Evolutionary conservation across 2,113 vertebrate species (phyloP).

Genomic region (Tamias sibiricus): DNA sequence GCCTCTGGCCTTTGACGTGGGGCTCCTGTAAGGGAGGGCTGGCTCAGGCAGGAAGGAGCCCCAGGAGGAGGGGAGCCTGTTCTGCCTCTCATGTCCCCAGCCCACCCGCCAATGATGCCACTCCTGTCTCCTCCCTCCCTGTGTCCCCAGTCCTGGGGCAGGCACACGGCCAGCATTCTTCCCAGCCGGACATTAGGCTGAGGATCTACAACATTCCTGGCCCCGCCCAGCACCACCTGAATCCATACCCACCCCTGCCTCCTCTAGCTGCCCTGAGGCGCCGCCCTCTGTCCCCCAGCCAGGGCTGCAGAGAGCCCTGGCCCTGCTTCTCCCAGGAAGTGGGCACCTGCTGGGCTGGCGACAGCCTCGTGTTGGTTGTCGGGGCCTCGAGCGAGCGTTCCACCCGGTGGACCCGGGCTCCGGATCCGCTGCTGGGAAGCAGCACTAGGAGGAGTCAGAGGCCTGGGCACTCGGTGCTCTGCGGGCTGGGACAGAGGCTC

Average conservation of each 20-base stretch:
- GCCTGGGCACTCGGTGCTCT: not conserved
- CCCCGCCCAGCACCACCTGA: accelerated
- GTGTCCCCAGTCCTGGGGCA: accelerated
- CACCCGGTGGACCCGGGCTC: no score
- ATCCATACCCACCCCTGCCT: no score
- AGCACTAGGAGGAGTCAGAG: not conserved
- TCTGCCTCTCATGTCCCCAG: accelerated
- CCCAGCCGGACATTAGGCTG: accelerated
- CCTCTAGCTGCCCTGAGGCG: not conserved
- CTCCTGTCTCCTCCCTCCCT: no score
- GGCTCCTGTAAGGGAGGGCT: not conserved
- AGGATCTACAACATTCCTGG: not conserved
- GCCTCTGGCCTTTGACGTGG: not conserved
- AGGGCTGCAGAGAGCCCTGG: not conserved
- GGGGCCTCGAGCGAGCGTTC: not conserved
- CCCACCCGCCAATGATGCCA: accelerated
- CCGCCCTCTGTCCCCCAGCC: accelerated
- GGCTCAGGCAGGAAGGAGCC: accelerated
- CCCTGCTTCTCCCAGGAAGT: not conserved
- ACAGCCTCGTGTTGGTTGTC: accelerated
- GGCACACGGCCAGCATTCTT: not conserved
- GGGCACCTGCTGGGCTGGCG: no score
- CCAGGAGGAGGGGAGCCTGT: accelerated
- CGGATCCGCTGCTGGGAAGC: no score
- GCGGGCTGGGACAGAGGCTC: not conserved